Percentiles rank a stretch among this genome's conserved stretches.
Conservation (phyloP, 2,888 invertebrate species). For the Tenthredo amoena region DNA sequence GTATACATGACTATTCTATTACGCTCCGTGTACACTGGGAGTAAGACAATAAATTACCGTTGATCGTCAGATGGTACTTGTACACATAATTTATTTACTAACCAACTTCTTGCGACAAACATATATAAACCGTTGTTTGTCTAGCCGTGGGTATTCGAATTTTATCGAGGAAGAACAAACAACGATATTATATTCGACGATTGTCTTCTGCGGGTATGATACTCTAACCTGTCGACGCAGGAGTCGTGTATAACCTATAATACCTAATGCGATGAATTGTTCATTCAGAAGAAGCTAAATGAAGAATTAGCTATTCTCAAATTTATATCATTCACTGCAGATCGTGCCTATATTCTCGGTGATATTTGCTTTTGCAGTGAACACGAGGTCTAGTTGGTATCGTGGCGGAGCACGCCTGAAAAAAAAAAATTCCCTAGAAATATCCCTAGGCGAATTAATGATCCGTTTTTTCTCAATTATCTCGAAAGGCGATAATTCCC, state of each 20-base stretch:
- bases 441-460: no score
- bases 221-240: background rate
- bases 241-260: background rate
- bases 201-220: background rate
- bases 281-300: no score
- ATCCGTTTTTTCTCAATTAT: background rate
- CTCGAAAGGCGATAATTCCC: no score
- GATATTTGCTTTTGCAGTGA: no score
- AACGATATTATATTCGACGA: background rate
- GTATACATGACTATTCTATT: constrained; percentile 17
- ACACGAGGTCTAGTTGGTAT: no score
- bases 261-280: background rate
- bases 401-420: no score
- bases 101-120: constrained; percentile 28
- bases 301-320: no score
- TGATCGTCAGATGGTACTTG: constrained; percentile 27
- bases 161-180: constrained; percentile 1
- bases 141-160: background rate
- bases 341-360: no score
- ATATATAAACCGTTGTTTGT: constrained; percentile 31
- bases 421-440: no score
- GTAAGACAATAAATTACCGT: constrained; percentile 4
- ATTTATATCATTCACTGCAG: no score
- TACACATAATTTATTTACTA: constrained; percentile 50
- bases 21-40: constrained; percentile 12